These are phyloP conservation scores for Penaeus indicus DNA, from an alignment of 1,140 invertebrate species.

Conservation along the genomic window DNA sequence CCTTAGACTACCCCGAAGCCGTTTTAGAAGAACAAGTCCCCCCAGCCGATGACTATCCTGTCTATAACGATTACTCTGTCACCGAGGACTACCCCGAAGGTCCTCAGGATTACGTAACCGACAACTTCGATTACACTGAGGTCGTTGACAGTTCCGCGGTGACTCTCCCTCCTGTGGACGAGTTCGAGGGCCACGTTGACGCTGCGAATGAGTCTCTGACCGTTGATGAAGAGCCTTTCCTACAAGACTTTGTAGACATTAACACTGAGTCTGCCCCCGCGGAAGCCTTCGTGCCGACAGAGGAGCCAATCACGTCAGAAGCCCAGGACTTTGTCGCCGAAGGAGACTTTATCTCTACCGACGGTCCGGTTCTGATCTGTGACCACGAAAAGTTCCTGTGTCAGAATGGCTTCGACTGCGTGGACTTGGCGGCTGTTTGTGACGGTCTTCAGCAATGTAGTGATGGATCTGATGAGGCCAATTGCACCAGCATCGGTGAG, in stretches of 20 bases:
- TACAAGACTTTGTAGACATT: background rate
- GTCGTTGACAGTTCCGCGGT: too few relatives aligned
- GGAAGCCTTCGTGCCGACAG: background rate
- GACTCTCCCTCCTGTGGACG: background rate
- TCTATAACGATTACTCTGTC: background rate
- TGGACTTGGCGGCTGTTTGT: constrained; percentile 77
- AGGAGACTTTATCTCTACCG: constrained; percentile 5
- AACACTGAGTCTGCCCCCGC: background rate
- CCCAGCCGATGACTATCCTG: background rate
- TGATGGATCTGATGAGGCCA: constrained; percentile 77
- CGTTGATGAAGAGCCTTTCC: background rate
- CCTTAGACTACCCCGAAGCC: background rate
- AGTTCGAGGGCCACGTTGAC: background rate
- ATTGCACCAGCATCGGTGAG: constrained; percentile 74
- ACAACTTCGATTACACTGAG: too few relatives aligned
- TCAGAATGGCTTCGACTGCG: constrained; percentile 75
- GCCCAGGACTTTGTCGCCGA: background rate
- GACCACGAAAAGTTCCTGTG: constrained; percentile 76
- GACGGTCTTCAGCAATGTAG: constrained; percentile 78
- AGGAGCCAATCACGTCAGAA: background rate
- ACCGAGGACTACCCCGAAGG: constrained; percentile 7
- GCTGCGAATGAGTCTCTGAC: background rate
- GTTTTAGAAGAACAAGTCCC: background rate
- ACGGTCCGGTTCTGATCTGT: constrained; percentile 71
- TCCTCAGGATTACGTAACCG: background rate